A percentile compares a stretch with the other conserved stretches of the same genome.
Evolutionary conservation across 1,140 invertebrate genomes (phyloP).

Genomic region (Drosophila bipectinata): DNA sequence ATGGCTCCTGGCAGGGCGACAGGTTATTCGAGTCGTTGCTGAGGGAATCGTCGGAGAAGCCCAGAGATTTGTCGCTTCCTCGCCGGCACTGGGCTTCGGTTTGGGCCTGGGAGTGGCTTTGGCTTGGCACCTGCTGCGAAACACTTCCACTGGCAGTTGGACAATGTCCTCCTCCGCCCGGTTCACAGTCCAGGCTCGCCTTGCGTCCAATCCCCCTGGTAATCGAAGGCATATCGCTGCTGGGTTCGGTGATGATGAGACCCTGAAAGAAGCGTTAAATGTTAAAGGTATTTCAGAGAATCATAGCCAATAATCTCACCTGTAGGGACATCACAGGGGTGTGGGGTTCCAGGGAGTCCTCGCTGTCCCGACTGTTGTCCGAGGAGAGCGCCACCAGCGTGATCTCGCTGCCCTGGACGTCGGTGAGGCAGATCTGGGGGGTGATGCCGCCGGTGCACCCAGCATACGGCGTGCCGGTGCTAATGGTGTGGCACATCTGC

Average conservation of each 20-base stretch:
- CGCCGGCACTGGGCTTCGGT: slow-evolving; percentile 74
- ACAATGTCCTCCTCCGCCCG: slow-evolving; percentile 2
- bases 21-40: slow-evolving; percentile 86
- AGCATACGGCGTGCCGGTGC: slow-evolving; percentile 70
- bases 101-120: slow-evolving; percentile 18
- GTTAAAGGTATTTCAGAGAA: background rate
- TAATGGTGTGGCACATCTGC: slow-evolving; percentile 75
- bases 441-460: slow-evolving; percentile 70
- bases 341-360: slow-evolving; percentile 81
- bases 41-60: slow-evolving; percentile 88
- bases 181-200: slow-evolving; percentile 86
- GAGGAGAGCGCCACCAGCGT: slow-evolving; percentile 89
- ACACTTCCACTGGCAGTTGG: background rate
- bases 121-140: background rate
- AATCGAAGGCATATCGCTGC: slow-evolving; percentile 91
- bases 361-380: slow-evolving; percentile 87
- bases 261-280: slow-evolving; percentile 78
- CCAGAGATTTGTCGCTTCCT: slow-evolving; percentile 87
- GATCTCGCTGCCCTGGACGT: slow-evolving; percentile 93
- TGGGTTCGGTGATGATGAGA: slow-evolving; percentile 89
- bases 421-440: slow-evolving; percentile 95
- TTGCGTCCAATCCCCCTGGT: slow-evolving; percentile 91
- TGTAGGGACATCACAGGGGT: slow-evolving; percentile 83
- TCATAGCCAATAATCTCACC: slow-evolving; percentile 26
- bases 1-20: slow-evolving; percentile 83